phyloP scores from a whole-genome alignment of 2,888 invertebrate genomes.

The Caenorhabditis sp. region DNA sequence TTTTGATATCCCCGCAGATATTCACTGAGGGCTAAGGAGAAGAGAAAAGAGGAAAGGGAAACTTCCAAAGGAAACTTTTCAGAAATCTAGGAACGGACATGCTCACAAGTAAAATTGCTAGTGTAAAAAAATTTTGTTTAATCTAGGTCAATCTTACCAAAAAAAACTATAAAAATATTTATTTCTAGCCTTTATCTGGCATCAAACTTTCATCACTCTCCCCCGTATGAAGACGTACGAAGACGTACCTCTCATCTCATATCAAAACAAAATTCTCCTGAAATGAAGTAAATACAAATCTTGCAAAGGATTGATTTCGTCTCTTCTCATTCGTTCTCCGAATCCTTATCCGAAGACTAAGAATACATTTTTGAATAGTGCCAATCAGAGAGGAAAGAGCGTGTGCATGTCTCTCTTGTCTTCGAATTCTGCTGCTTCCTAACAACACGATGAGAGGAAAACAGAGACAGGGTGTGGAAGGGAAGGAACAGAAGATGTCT shows the following conservation, averaged over 20 bases:
- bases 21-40: not conserved
- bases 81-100: not conserved
- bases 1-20: not conserved
- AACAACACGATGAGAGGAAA: conserved; percentile 2
- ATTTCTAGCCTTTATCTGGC: not conserved
- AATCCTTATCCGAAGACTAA: conserved; percentile 3
- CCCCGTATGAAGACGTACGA: no score
- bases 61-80: no score
- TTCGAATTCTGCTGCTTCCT: not conserved
- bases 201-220: not conserved
- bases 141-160: no score
- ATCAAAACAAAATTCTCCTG: not conserved
- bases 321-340: not conserved
- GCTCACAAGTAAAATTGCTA: not conserved
- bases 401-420: not conserved
- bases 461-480: not conserved
- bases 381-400: conserved; percentile 9
- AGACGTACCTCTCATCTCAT: not conserved
- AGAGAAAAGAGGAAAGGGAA: not conserved
- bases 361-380: conserved; percentile 33
- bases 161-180: no score
- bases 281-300: conserved; percentile 5
- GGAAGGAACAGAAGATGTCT: not conserved
- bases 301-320: not conserved
- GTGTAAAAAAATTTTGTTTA: no score